These are phyloP conservation scores for Noctilio leporinus DNA, from an alignment of 2,113 vertebrate genomes.

Conservation along the genomic window DNA sequence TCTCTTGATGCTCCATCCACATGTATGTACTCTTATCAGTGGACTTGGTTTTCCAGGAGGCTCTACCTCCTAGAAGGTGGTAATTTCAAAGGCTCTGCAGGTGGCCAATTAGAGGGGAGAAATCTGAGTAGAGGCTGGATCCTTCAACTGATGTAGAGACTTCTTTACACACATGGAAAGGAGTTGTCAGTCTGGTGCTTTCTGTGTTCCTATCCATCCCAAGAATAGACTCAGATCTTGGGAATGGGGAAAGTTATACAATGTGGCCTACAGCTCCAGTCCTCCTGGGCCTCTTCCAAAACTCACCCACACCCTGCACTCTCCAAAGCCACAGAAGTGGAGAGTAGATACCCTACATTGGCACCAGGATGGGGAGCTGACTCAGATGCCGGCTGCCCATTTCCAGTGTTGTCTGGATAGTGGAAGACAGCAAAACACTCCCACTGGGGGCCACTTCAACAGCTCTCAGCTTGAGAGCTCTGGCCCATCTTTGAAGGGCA, in stretches of 20 bases:
- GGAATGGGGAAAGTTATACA: neutral
- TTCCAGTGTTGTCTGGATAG: neutral
- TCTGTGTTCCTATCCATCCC: neutral
- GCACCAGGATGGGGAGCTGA: neutral
- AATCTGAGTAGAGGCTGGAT: neutral
- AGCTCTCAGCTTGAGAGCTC: neutral
- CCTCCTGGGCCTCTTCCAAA: neutral
- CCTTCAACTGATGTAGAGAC: neutral
- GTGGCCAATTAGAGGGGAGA: neutral
- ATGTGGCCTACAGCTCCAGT: neutral
- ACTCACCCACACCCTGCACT: neutral
- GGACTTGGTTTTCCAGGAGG: neutral
- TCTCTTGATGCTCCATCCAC: neutral
- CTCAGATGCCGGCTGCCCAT: neutral
- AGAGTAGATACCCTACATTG: neutral
- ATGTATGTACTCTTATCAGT: too few species aligned
- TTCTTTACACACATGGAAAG: neutral
- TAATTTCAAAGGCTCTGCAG: neutral
- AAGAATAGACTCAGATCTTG: neutral
- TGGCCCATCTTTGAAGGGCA: neutral
- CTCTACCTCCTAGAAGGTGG: neutral
- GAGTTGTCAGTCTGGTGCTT: neutral
- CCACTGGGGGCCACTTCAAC: neutral
- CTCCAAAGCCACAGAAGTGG: neutral
- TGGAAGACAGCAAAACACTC: neutral